A percentile compares a stretch with the other conserved stretches of the same genome.
phyloP scores from a whole-genome alignment of 2,797 vertebrate species.

The Parambassis ranga region DNA sequence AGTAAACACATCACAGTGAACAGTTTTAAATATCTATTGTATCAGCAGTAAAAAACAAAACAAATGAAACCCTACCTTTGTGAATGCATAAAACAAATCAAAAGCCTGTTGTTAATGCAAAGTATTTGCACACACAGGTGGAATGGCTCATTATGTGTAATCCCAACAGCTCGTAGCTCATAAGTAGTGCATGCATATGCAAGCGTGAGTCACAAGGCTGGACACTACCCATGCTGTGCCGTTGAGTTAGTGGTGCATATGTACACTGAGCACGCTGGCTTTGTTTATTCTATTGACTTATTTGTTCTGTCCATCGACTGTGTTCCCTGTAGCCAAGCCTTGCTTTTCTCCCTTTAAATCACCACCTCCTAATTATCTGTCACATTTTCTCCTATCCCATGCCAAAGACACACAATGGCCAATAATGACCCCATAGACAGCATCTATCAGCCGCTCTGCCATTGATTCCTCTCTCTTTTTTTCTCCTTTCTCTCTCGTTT shows the following conservation, averaged over 20 bases:
- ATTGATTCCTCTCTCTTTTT: slow-evolving; percentile 72
- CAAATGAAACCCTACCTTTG: neutral
- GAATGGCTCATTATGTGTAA: slow-evolving; percentile 47
- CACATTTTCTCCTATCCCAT: slow-evolving; percentile 82
- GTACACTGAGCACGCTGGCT: slow-evolving; percentile 77
- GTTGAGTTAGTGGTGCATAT: slow-evolving; percentile 71
- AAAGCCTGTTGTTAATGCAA: slow-evolving; percentile 38
- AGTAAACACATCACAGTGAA: slow-evolving; percentile 23
- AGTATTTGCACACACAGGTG: slow-evolving; percentile 42
- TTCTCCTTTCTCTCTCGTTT: slow-evolving; percentile 31
- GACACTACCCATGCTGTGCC: slow-evolving; percentile 61
- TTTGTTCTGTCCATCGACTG: slow-evolving; percentile 82
- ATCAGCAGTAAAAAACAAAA: slow-evolving; percentile 16
- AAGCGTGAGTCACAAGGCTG: slow-evolving; percentile 46
- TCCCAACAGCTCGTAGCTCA: slow-evolving; percentile 47
- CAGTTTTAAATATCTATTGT: slow-evolving; percentile 19
- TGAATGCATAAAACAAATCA: slow-evolving; percentile 27
- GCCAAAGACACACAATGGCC: slow-evolving; percentile 83
- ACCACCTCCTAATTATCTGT: slow-evolving; percentile 86
- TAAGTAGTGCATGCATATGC: slow-evolving; percentile 49
- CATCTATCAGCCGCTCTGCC: slow-evolving; percentile 78
- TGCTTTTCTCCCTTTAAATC: slow-evolving; percentile 79
- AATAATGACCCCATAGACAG: slow-evolving; percentile 83
- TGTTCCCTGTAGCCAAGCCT: slow-evolving; percentile 75
- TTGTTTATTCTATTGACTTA: slow-evolving; percentile 86